A percentile compares a stretch with the other conserved stretches of the same genome.
These are phyloP conservation scores for Gavialis gangeticus DNA, from an alignment of 2,113 vertebrate genomes.

Conservation along the genomic window DNA sequence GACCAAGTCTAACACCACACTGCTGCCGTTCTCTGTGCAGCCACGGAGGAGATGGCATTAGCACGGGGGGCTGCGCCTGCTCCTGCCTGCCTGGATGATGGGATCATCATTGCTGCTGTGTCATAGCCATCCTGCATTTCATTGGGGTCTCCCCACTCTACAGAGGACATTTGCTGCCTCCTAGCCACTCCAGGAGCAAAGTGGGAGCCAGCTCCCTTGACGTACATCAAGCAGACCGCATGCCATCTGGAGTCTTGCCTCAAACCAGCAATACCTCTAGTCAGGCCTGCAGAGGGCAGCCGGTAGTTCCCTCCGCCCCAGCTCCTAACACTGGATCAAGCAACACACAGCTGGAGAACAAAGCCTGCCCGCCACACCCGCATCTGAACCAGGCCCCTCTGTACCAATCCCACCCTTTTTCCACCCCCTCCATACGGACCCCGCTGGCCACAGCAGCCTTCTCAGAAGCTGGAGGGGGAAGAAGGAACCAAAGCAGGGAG, in stretches of 20 bases:
- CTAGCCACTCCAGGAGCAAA: background rate
- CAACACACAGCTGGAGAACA: background rate
- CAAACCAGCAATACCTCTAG: background rate
- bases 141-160: background rate
- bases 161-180: background rate
- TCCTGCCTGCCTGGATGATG: too few species aligned
- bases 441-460: background rate
- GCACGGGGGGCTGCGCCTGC: too few species aligned
- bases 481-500: background rate
- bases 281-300: constrained; percentile 48
- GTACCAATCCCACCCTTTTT: background rate
- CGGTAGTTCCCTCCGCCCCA: background rate
- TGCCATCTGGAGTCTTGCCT: background rate
- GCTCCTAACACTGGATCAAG: background rate
- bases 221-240: too few species aligned
- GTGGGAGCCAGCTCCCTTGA: background rate
- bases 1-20: background rate
- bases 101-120: background rate
- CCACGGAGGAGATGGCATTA: accelerated
- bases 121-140: background rate
- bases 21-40: background rate
- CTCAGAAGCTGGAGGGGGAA: accelerated
- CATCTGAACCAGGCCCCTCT: background rate
- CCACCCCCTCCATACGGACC: accelerated
- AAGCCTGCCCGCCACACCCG: background rate